Percentiles rank a stretch among this genome's conserved stretches.
Evolutionary conservation across 2,113 vertebrate species (phyloP).

Genomic region (Proterorhinus semilunaris): DNA sequence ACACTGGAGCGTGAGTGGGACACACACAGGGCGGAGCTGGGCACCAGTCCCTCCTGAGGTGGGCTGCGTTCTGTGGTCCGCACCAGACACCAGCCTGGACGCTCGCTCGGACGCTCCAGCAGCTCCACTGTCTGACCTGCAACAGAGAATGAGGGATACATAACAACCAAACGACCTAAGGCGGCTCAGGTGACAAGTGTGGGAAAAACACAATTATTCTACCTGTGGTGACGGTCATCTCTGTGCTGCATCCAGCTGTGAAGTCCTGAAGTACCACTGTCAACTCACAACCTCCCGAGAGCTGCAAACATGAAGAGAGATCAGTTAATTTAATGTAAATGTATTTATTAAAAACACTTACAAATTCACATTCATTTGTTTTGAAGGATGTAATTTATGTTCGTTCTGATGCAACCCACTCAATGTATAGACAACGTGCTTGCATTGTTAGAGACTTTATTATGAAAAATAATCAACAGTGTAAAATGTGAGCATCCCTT

Average conservation of each 20-base stretch:
- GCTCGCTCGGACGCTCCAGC: slow-evolving; percentile 89
- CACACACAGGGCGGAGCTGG: slow-evolving; percentile 89
- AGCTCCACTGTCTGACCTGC: slow-evolving; percentile 92
- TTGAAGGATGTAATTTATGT: too few relatives aligned
- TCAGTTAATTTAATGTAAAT: neutral
- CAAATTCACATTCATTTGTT: too few relatives aligned
- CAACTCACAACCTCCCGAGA: slow-evolving; percentile 95
- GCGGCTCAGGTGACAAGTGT: neutral
- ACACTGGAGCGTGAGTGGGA: slow-evolving; percentile 96
- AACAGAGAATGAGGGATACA: neutral
- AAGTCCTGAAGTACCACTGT: slow-evolving; percentile 97
- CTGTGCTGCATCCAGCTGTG: slow-evolving; percentile 78
- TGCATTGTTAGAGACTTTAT: too few relatives aligned
- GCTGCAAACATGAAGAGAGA: slow-evolving; percentile 64
- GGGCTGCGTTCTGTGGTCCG: slow-evolving; percentile 90
- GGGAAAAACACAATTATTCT: neutral
- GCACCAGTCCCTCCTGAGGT: slow-evolving; percentile 91
- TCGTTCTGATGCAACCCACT: too few relatives aligned
- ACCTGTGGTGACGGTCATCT: slow-evolving; percentile 70
- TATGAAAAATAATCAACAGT: too few relatives aligned
- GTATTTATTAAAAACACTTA: neutral
- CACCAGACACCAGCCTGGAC: slow-evolving; percentile 94
- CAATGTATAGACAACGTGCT: too few relatives aligned
- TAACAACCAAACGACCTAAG: neutral
- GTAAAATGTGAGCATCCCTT: neutral